Evolutionary conservation across 1,140 invertebrate species (phyloP).

Genomic region (Sycophila sp.): DNA sequence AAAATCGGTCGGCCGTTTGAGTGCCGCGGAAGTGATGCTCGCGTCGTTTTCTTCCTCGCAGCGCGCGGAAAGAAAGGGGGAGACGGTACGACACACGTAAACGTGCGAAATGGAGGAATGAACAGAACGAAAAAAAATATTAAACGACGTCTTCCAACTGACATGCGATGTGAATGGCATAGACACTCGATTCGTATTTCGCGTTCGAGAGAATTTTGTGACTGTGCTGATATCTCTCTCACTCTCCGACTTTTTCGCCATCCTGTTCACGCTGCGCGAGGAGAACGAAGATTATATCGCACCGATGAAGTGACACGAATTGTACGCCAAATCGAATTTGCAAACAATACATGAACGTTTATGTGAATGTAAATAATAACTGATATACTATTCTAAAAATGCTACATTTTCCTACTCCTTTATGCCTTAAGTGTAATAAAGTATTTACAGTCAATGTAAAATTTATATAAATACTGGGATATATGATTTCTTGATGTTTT

Average conservation of each 20-base stretch:
- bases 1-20: not conserved
- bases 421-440: slow-evolving; percentile 31
- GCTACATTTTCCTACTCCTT: slow-evolving; percentile 23
- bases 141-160: slow-evolving; percentile 1
- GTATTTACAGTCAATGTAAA: slow-evolving; percentile 22
- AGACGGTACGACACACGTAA: not conserved
- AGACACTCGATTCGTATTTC: too few relatives aligned
- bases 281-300: not conserved
- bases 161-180: not conserved
- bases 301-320: not conserved
- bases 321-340: slow-evolving; percentile 58
- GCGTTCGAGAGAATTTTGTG: too few relatives aligned
- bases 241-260: not conserved
- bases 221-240: too few relatives aligned
- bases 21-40: not conserved
- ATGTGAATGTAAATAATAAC: slow-evolving; percentile 53
- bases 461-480: not conserved
- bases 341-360: slow-evolving; percentile 63
- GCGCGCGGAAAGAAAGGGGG: not conserved
- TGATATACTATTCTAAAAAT: slow-evolving; percentile 25
- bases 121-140: not conserved
- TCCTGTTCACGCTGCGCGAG: not conserved
- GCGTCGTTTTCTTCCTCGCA: not conserved
- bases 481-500: not conserved
- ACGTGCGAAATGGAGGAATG: not conserved